Evolutionary conservation across 2,797 vertebrate species (phyloP).

Genomic region (Lagorchestes hirsutus): DNA sequence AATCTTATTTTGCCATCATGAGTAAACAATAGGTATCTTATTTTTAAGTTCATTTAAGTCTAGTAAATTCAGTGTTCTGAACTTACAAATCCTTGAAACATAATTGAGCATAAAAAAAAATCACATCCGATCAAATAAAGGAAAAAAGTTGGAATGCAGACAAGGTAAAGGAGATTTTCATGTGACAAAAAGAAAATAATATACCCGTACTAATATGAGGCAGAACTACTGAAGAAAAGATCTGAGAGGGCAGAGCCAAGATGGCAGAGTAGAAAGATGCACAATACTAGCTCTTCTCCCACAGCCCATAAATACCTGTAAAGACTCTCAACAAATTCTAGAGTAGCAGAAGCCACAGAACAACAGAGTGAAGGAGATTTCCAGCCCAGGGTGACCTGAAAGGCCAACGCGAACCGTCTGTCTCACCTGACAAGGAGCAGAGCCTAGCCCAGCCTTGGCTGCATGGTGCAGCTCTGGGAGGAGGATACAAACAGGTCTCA

Average conservation of each 20-base stretch:
- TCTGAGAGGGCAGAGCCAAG: background rate
- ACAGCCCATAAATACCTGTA: too few species aligned
- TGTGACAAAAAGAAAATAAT: constrained; percentile 24
- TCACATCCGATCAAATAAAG: background rate
- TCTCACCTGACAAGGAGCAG: too few species aligned
- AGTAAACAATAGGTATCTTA: constrained; percentile 46
- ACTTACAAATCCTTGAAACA: background rate
- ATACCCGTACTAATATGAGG: background rate
- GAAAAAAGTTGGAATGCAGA: background rate
- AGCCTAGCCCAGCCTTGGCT: too few species aligned
- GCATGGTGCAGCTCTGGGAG: too few species aligned
- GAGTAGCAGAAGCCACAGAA: too few species aligned
- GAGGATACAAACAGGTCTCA: too few species aligned
- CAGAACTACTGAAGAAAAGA: background rate
- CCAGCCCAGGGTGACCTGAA: too few species aligned
- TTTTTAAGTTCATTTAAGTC: constrained; percentile 51
- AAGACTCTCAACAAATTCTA: too few species aligned
- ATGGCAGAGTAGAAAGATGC: too few species aligned
- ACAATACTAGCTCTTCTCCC: too few species aligned
- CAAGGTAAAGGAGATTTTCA: background rate
- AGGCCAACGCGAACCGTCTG: too few species aligned
- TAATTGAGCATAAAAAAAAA: constrained; percentile 49
- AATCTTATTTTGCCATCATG: constrained; percentile 63
- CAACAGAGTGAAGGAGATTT: too few species aligned
- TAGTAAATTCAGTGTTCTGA: background rate